These are phyloP conservation scores for Crossaster papposus DNA, from an alignment of 53 echinoderm and acorn worm genomes.

Conservation along the genomic window DNA sequence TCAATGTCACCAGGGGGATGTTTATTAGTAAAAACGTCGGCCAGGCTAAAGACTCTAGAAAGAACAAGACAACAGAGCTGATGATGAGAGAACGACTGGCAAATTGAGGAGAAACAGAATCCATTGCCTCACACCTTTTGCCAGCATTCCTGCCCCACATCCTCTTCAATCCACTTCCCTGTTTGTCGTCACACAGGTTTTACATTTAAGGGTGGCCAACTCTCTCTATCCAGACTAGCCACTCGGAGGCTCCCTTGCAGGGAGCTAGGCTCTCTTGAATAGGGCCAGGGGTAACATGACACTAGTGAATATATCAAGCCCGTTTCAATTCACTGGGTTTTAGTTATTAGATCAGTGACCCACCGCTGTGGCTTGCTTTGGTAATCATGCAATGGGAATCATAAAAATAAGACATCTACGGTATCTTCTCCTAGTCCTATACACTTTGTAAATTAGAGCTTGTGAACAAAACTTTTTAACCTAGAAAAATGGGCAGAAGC, in stretches of 20 bases:
- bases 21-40: no score
- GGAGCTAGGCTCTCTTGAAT: slow-evolving; percentile 27
- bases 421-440: not conserved
- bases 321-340: slow-evolving; percentile 29
- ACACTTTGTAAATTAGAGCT: not conserved
- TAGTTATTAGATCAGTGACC: slow-evolving; percentile 9
- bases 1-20: no score
- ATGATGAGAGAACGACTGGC: no score
- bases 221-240: not conserved
- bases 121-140: no score
- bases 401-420: not conserved
- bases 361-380: not conserved
- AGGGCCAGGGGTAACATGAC: slow-evolving; percentile 11
- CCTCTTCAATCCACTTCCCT: not conserved
- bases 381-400: not conserved
- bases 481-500: not conserved
- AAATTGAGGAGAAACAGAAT: no score
- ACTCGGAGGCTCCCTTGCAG: not conserved
- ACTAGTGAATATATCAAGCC: slow-evolving; percentile 31
- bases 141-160: not conserved
- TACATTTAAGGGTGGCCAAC: not conserved
- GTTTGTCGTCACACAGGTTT: not conserved
- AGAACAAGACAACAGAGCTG: no score
- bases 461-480: not conserved
- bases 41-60: no score